Evolutionary conservation across 2,797 vertebrate species (phyloP).

Genomic region (Sciurus vulgaris): DNA sequence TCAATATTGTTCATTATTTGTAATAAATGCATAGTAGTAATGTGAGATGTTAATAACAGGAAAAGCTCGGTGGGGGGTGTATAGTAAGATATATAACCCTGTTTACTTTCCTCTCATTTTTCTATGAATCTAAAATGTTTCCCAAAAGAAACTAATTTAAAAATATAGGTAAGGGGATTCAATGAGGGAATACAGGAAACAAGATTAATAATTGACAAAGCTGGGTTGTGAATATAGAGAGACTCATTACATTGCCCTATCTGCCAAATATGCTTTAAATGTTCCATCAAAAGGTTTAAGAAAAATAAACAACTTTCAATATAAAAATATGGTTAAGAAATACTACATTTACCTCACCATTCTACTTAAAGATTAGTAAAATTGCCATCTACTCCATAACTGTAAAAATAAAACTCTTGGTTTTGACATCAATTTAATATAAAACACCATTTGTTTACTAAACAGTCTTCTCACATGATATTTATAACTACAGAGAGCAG

Average conservation of each 20-base stretch:
- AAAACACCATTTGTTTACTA: slow-evolving; percentile 18
- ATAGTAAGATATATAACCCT: neutral
- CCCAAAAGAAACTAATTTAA: slow-evolving; percentile 14
- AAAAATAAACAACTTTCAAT: slow-evolving; percentile 15
- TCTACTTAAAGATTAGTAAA: neutral
- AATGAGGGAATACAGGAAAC: neutral
- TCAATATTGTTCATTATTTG: neutral
- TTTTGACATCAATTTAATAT: neutral
- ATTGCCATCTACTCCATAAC: slow-evolving; percentile 19
- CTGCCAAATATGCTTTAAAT: neutral
- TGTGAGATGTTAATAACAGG: neutral
- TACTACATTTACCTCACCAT: neutral
- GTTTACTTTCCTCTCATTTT: neutral
- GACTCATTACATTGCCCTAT: neutral
- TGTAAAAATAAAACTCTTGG: slow-evolving; percentile 10
- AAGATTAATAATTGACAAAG: slow-evolving; percentile 17
- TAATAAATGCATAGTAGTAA: neutral
- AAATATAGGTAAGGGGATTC: neutral
- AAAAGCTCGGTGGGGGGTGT: neutral
- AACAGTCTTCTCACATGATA: neutral
- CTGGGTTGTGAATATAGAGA: neutral
- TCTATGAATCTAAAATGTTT: neutral
- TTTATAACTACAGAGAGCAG: neutral
- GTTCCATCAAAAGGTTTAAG: neutral
- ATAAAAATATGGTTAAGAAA: slow-evolving; percentile 31